A percentile compares a stretch with the other conserved stretches of the same genome.
These are phyloP conservation scores for Brachionus koreanus DNA, from an alignment of 1,140 invertebrate genomes.

Conservation along the genomic window DNA sequence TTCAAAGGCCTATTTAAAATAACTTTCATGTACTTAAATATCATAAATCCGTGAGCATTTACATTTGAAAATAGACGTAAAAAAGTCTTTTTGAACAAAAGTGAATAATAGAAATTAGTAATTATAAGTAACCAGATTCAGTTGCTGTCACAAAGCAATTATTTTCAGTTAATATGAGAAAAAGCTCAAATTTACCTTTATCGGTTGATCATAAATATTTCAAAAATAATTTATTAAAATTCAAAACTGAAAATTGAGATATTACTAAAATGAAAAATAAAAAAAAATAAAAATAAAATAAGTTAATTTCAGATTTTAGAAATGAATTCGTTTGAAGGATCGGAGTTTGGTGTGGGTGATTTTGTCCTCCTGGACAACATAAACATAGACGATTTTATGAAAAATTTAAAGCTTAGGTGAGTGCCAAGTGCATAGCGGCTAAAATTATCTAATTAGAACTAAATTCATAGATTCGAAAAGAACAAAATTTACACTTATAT, in stretches of 20 bases:
- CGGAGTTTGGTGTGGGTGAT: conserved; percentile 81
- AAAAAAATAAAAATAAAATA: too few species aligned
- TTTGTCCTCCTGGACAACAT: conserved; percentile 88
- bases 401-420: conserved; percentile 79
- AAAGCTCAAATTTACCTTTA: conserved; percentile 20
- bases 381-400: conserved; percentile 77
- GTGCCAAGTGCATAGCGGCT: neutral
- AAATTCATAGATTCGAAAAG: conserved; percentile 71
- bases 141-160: neutral
- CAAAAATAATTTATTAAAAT: conserved; percentile 39
- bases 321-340: conserved; percentile 57
- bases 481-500: conserved; percentile 89
- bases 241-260: conserved; percentile 5
- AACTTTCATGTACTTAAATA: neutral
- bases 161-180: neutral
- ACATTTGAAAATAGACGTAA: neutral
- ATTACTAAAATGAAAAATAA: neutral
- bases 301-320: conserved; percentile 45
- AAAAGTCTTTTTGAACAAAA: neutral
- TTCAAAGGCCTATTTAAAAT: neutral
- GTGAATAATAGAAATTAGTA: neutral
- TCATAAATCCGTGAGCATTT: neutral
- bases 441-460: conserved; percentile 16
- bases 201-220: conserved; percentile 12
- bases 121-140: neutral